Base-by-base conservation (phyloP, 2,888 invertebrate genomes). In the Rhagophthalmus giganteus region DNA sequence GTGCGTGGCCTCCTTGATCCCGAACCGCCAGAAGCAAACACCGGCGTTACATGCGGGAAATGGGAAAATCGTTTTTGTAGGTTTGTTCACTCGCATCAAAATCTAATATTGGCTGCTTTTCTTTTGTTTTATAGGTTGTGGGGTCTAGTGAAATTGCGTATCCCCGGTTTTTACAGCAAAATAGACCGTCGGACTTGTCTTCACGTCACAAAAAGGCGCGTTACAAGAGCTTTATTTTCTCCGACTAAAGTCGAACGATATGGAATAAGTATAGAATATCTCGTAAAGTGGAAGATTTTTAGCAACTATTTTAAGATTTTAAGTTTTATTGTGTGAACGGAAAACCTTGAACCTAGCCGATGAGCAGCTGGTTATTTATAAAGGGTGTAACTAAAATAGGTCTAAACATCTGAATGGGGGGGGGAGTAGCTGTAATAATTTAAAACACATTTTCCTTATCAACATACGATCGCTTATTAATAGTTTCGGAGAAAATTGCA, bases 1-100 rank as follows among this genome's bases (percentile, higher is more conserved):
- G 65, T 64, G 65, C 58, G 50, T 49, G 44, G 64, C 58, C 41
- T 65, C 45, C 63, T 47, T 57, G 62, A 62, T 61, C 58, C 47
- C 25, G 33, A 46, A 54, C 46, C 50, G 54, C 51, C 54, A 51
- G 46, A 50, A 50, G 54, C 58, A 55, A 57, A 52, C 55, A 55
- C 54, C 50, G 44, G 45, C 46, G 45, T 58, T 58, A 60, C 58
- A 58, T 41, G 45, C 54, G 45, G 58, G 54, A 58, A 53, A 53
- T 48, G 53, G 48, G 54, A 41, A 54, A 60, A 60, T 58, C 58
- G 58, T 37, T 58, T 58, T 47, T 53, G 55, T 55, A 53, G 56
- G 58, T 60, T 57, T 54, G 54, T 45, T 55, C 55, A 55, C 47
- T 55, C 51, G 25, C 52, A 54, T 51, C 51, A 38, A 51, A 54